phyloP scores from a whole-genome alignment of 2,113 vertebrate species.

The Ammodytes marinus region DNA sequence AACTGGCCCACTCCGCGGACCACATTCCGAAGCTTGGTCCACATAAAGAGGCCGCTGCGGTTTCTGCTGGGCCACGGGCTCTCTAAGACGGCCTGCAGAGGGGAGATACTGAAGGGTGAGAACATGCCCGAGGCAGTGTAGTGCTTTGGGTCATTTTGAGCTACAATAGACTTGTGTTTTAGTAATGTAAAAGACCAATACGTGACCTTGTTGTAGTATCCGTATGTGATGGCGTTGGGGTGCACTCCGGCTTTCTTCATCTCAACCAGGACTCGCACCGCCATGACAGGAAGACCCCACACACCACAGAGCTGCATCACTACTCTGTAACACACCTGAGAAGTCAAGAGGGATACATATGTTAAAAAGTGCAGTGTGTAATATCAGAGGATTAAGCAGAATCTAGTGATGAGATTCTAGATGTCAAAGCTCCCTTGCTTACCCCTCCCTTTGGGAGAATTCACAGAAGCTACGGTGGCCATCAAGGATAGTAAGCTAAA shows the following conservation, averaged over 20 bases:
- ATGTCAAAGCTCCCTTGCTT: no score
- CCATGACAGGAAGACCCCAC: constrained; percentile 95
- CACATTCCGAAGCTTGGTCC: constrained; percentile 96
- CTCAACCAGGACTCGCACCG: constrained; percentile 95
- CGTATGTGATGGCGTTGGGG: constrained; percentile 98
- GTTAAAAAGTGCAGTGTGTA: background rate
- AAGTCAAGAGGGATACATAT: background rate
- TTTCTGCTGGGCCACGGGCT: constrained; percentile 95
- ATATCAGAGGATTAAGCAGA: no score
- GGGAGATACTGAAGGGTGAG: background rate
- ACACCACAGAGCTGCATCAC: constrained; percentile 97
- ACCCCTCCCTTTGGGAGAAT: no score
- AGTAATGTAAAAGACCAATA: background rate
- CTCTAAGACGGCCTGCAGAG: constrained; percentile 92
- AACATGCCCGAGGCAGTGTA: no score
- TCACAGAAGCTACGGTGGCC: no score
- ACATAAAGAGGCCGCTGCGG: constrained; percentile 95
- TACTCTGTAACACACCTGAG: constrained; percentile 96
- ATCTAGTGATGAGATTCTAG: no score
- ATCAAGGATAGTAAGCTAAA: no score
- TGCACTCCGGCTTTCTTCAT: constrained; percentile 96
- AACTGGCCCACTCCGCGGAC: constrained; percentile 92
- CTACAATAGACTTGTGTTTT: background rate
- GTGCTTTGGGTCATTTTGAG: background rate
- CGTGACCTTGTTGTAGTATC: constrained; percentile 98